phyloP scores from a whole-genome alignment of 2,797 vertebrate genomes.

The Bovichtus variegatus region DNA sequence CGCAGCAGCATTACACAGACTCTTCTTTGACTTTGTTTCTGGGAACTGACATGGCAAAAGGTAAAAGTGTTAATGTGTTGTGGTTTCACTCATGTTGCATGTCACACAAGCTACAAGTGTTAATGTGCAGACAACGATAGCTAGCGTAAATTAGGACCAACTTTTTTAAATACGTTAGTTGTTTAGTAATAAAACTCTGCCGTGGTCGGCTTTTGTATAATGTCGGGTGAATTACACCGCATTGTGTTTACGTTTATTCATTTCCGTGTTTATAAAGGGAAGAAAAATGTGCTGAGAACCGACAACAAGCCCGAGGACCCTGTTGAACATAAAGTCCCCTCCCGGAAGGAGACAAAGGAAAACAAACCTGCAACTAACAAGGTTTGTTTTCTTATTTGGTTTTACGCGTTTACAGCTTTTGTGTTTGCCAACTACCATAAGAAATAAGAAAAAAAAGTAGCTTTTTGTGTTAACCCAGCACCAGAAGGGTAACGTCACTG shows the following conservation, averaged over 20 bases:
- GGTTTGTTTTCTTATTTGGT: constrained; percentile 71
- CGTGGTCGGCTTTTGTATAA: rapidly evolving
- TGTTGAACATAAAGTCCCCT: constrained; percentile 66
- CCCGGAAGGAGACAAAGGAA: constrained; percentile 83
- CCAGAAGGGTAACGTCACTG: neutral
- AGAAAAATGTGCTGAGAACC: constrained; percentile 82
- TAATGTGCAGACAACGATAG: neutral
- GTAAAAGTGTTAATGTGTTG: constrained; percentile 39
- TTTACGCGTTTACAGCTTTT: neutral
- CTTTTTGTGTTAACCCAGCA: neutral
- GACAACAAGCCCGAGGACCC: constrained; percentile 76
- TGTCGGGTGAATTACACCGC: neutral
- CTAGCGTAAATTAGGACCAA: neutral
- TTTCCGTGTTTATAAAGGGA: constrained; percentile 80
- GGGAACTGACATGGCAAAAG: constrained; percentile 81
- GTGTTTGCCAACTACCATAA: rapidly evolving
- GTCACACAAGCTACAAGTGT: neutral
- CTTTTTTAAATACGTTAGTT: neutral
- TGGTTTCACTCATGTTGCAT: neutral
- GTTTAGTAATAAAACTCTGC: constrained; percentile 24
- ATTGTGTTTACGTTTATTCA: neutral
- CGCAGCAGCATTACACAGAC: neutral
- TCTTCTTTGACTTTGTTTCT: constrained; percentile 11
- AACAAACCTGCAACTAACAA: constrained; percentile 86
- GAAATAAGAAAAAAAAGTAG: neutral